Evolutionary conservation across 2,888 invertebrate species (phyloP), one percentile per base, ranked within the genome.

Genomic region (Cyaniris semiargus): DNA sequence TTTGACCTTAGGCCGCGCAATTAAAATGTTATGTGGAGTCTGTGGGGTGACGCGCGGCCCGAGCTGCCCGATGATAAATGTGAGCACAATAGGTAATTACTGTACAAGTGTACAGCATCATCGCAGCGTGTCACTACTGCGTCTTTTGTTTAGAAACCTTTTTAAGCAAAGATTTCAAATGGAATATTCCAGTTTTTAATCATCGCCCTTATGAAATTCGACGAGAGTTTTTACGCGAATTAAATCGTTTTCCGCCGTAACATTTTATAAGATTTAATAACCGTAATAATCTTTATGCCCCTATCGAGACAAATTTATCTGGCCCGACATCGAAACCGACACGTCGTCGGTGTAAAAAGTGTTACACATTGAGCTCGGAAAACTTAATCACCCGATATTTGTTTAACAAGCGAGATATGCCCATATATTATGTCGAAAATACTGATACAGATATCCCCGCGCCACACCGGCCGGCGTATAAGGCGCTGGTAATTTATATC

Each of bases 1-100:
- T 94, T 93, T 92, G 94, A 93, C 93, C 93, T 93, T 92, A 88
- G 92, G 85, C 88, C 88, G 83, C 83, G 91, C 90, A 93, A 93
- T 93, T 93, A 93, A 92, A 91, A 92, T 88, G 90, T 87, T 88
- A 86, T 85, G 86, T 38, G 10, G 71, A 74, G 85, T 85, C 84
- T 77, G 84, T 84, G 85, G 85, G 84, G 84, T 83, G 81, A 80
- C 81, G 83, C 81, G 83, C 81, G 83, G 84, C 82, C 78, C 27
- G 66, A 27, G 66, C 66, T 66, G 66, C 10, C 78, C 83, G 84
- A 86, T 81, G 79, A 80, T 81, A 83, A 83, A 84, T 84, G 83
- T 84, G 80, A 82, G 82, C 83, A 79, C 79, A 81, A 78, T 81
- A 79, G 79, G 75, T 79, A 79, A 77, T 79, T 77, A 79, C 79